Conservation (phyloP, 2,113 vertebrate genomes). For the Lepisosteus oculatus region DNA sequence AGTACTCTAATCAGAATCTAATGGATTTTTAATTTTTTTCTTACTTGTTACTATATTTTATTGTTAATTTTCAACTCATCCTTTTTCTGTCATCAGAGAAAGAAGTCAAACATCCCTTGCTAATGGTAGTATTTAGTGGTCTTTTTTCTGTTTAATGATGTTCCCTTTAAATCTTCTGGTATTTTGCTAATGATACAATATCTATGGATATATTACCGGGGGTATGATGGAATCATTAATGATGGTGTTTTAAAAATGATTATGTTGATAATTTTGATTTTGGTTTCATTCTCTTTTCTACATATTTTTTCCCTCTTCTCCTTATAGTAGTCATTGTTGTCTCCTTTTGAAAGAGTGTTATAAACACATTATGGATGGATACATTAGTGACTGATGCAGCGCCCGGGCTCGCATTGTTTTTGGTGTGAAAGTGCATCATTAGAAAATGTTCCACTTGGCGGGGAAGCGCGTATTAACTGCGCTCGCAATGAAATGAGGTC, state of each 20-base stretch:
- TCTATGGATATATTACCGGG: slow-evolving; percentile 61
- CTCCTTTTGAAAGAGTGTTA: slow-evolving; percentile 70
- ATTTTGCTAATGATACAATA: slow-evolving; percentile 62
- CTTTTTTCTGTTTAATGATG: slow-evolving; percentile 27
- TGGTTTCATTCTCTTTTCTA: slow-evolving; percentile 52
- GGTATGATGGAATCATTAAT: slow-evolving; percentile 63
- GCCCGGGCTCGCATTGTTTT: slow-evolving; percentile 62
- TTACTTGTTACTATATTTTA: slow-evolving; percentile 6
- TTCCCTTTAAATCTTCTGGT: slow-evolving; percentile 53
- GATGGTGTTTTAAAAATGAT: slow-evolving; percentile 68
- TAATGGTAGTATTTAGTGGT: slow-evolving; percentile 43
- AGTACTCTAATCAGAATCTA: slow-evolving; percentile 51
- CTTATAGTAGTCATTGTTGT: slow-evolving; percentile 58
- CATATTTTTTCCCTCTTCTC: slow-evolving; percentile 41
- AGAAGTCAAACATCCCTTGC: slow-evolving; percentile 43
- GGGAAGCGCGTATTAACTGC: slow-evolving; percentile 74
- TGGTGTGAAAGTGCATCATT: slow-evolving; percentile 77
- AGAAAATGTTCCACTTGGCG: slow-evolving; percentile 79
- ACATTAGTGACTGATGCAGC: slow-evolving; percentile 79
- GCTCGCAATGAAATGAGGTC: slow-evolving; percentile 77
- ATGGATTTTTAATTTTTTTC: slow-evolving; percentile 31
- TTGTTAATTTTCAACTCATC: slow-evolving; percentile 35
- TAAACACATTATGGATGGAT: slow-evolving; percentile 77
- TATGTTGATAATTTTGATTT: slow-evolving; percentile 63
- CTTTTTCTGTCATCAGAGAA: slow-evolving; percentile 38